A percentile compares a stretch with the other conserved stretches of the same genome.
Conservation (phyloP, 2,797 vertebrate species). For the Syngnathus rostellatus region DNA sequence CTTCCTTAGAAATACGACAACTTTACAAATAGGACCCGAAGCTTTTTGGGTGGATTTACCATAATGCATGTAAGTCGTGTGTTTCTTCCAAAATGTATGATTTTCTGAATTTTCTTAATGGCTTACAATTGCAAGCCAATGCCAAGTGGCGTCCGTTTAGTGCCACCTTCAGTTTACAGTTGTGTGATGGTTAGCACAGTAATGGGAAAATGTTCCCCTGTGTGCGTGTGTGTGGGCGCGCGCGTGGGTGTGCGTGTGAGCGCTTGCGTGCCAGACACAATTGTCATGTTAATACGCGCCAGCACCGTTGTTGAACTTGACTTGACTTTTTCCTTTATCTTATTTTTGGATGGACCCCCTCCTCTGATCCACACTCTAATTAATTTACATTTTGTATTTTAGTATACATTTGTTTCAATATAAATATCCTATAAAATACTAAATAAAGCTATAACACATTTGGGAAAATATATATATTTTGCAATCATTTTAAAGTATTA, state of each 20-base stretch:
- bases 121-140: neutral
- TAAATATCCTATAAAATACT: neutral
- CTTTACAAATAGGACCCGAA: neutral
- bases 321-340: conserved; percentile 51
- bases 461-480: neutral
- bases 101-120: neutral
- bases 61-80: neutral
- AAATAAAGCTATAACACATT: neutral
- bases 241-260: neutral
- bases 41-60: neutral
- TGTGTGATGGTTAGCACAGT: conserved; percentile 80
- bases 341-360: neutral
- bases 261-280: conserved; percentile 67
- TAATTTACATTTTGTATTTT: neutral
- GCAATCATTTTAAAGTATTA: neutral
- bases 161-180: conserved; percentile 71
- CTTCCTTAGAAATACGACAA: neutral
- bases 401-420: neutral
- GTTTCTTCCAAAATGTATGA: neutral
- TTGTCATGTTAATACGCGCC: conserved; percentile 83
- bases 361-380: neutral
- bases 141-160: conserved; percentile 39
- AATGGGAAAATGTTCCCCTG: conserved; percentile 80
- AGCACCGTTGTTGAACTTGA: conserved; percentile 89
- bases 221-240: conserved; percentile 43